Percentiles rank a stretch among this genome's conserved stretches.
Conservation (phyloP, 1,140 invertebrate genomes). For the Halesus radiatus region DNA sequence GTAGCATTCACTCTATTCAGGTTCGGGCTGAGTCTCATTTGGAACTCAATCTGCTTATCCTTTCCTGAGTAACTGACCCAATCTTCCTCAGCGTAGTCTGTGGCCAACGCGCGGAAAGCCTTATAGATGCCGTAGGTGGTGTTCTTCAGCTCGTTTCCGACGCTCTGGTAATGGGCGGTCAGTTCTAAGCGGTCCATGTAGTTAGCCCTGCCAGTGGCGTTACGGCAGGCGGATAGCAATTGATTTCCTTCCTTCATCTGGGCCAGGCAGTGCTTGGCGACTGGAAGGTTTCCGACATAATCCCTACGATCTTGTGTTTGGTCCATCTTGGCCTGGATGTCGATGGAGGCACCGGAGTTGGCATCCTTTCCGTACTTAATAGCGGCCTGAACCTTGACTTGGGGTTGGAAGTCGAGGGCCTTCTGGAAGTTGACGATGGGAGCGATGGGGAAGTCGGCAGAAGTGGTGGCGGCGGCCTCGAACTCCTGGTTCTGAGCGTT, state of each 20-base stretch:
- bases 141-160: constrained; percentile 60
- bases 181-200: constrained; percentile 68
- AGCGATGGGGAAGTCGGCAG: constrained; percentile 64
- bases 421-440: constrained; percentile 69
- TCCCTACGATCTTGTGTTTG: constrained; percentile 69
- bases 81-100: constrained; percentile 62
- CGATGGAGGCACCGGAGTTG: constrained; percentile 61
- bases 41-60: constrained; percentile 68
- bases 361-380: constrained; percentile 68
- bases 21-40: constrained; percentile 63
- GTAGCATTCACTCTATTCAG: constrained; percentile 64
- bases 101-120: constrained; percentile 59
- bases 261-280: constrained; percentile 66
- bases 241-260: constrained; percentile 71
- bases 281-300: constrained; percentile 63
- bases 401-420: constrained; percentile 68
- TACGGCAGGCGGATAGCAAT: constrained; percentile 70
- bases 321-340: constrained; percentile 64
- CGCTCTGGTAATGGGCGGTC: constrained; percentile 67
- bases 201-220: constrained; percentile 67
- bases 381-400: constrained; percentile 65
- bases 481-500: constrained; percentile 59
- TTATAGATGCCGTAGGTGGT: constrained; percentile 62
- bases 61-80: constrained; percentile 59
- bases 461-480: constrained; percentile 65